Evolutionary conservation across 1,140 invertebrate genomes (phyloP).

Genomic region (Drosophila nebulosa): DNA sequence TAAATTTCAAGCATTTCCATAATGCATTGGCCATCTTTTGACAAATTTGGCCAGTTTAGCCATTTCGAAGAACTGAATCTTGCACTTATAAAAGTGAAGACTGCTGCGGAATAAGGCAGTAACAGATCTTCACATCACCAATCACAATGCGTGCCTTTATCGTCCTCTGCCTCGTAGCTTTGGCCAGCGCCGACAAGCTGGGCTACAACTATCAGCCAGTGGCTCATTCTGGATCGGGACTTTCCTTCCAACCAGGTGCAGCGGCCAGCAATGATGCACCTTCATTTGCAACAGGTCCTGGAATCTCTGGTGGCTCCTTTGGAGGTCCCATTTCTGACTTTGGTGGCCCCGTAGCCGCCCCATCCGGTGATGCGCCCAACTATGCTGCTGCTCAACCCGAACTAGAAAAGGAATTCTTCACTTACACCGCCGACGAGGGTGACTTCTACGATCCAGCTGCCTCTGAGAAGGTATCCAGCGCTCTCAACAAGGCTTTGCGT

Average conservation of each 20-base stretch:
- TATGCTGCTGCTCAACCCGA: conserved; percentile 49
- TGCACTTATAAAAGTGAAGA: conserved; percentile 57
- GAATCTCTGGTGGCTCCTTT: not conserved
- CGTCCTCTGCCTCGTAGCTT: conserved; percentile 52
- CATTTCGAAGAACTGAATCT: conserved; percentile 26
- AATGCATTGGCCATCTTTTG: conserved; percentile 18
- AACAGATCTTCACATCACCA: conserved; percentile 39
- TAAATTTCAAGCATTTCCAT: conserved; percentile 28
- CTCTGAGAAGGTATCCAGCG: conserved; percentile 41
- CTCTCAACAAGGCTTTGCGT: conserved; percentile 60
- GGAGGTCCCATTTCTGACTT: not conserved
- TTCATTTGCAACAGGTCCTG: conserved; percentile 6
- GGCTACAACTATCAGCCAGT: conserved; percentile 66
- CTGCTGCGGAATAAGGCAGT: conserved; percentile 27
- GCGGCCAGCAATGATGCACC: conserved; percentile 19
- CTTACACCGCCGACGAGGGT: conserved; percentile 61
- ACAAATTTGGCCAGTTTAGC: not conserved
- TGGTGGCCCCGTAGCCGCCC: conserved; percentile 16
- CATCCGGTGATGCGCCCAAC: conserved; percentile 33
- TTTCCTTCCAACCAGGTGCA: conserved; percentile 24
- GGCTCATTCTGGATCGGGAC: conserved; percentile 10
- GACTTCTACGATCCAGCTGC: conserved; percentile 61
- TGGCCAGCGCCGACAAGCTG: conserved; percentile 30
- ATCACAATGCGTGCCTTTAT: conserved; percentile 54
- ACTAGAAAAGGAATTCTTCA: conserved; percentile 74